These are phyloP conservation scores for Pyrocoelia pectoralis DNA, from an alignment of 2,888 invertebrate genomes.

Conservation along the genomic window DNA sequence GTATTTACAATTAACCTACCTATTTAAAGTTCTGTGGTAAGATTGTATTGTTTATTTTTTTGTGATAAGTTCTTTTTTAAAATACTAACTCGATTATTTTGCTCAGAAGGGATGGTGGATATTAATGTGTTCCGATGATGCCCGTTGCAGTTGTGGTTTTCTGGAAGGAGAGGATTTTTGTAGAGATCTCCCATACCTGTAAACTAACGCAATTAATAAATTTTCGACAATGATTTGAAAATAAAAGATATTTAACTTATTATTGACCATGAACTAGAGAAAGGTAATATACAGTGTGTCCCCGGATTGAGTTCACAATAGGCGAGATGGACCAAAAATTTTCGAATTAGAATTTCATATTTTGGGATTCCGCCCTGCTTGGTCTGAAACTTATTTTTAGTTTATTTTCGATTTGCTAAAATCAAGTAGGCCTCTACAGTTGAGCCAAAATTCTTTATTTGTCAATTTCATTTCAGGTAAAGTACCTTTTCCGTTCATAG, in stretches of 20 bases:
- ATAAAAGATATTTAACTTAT: not conserved
- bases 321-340: too few species aligned
- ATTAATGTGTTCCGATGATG: slow-evolving; percentile 5
- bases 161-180: slow-evolving; percentile 10
- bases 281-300: too few species aligned
- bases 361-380: too few species aligned
- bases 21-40: not conserved
- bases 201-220: slow-evolving; percentile 16
- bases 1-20: too few species aligned
- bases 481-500: too few species aligned
- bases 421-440: too few species aligned
- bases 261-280: not conserved
- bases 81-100: not conserved
- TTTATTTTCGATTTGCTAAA: too few species aligned
- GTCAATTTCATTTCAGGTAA: too few species aligned
- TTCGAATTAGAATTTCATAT: too few species aligned
- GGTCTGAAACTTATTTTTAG: too few species aligned
- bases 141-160: slow-evolving; percentile 15
- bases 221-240: not conserved
- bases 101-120: slow-evolving; percentile 11
- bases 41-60: not conserved
- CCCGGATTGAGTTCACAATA: too few species aligned
- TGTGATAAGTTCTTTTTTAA: not conserved
- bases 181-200: slow-evolving; percentile 20
- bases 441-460: too few species aligned